phyloP scores from a whole-genome alignment of 2,113 vertebrate genomes.

The Cheirogaleus medius region DNA sequence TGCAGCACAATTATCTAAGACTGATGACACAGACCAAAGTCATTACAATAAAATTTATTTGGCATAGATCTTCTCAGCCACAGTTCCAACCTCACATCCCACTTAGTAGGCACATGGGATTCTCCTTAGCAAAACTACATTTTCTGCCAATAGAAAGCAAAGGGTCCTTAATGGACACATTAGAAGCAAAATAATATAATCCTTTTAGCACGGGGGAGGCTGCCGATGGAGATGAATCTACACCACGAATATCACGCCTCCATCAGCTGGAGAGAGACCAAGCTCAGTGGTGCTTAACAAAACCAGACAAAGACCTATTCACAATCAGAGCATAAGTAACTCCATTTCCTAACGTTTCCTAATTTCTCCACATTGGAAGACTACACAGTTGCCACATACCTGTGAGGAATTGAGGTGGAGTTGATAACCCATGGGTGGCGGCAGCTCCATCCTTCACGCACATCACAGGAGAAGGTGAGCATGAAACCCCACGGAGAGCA shows the following conservation, averaged over 20 bases:
- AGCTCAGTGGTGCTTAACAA: background rate
- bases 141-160: background rate
- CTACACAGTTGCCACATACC: background rate
- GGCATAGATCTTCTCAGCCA: constrained; percentile 9
- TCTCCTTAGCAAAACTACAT: background rate
- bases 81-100: background rate
- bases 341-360: background rate
- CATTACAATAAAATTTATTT: constrained; percentile 41
- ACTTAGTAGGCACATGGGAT: background rate
- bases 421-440: background rate
- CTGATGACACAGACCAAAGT: constrained; percentile 44
- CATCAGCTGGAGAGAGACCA: background rate
- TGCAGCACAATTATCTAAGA: constrained; percentile 70
- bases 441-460: fast-evolving
- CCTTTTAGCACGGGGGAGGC: background rate
- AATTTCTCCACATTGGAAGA: background rate
- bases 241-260: background rate
- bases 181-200: background rate
- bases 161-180: background rate
- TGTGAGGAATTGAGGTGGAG: background rate
- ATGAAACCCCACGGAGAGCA: background rate
- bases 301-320: background rate
- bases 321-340: background rate
- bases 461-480: background rate
- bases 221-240: background rate